These are phyloP conservation scores for Drosophila baimaii DNA, from an alignment of 1,140 invertebrate species.

Conservation along the genomic window DNA sequence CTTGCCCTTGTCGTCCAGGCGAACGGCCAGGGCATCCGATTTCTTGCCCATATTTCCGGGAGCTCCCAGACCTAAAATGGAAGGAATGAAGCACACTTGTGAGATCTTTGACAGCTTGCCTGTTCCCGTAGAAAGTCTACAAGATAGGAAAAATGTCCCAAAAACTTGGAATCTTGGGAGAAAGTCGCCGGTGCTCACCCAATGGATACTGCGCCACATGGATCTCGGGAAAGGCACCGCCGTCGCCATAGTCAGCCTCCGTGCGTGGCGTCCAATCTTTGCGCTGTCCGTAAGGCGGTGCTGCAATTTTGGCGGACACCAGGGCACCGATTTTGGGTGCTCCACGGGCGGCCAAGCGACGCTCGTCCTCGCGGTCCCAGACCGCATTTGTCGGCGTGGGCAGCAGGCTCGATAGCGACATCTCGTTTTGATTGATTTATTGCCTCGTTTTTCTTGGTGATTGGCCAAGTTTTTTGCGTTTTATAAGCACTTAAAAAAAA, in stretches of 20 bases:
- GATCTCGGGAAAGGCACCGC: conserved; percentile 99
- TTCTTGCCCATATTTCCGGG: conserved; percentile 87
- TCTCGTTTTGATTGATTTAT: conserved; percentile 19
- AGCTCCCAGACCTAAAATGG: conserved; percentile 89
- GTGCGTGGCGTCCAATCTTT: conserved; percentile 96
- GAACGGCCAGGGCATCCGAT: conserved; percentile 96
- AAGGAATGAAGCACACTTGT: background rate
- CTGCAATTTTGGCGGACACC: conserved; percentile 92
- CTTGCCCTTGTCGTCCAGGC: conserved; percentile 96
- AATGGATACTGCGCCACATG: conserved; percentile 98
- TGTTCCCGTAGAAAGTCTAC: background rate
- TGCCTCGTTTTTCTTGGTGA: background rate
- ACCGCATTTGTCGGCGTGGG: conserved; percentile 93
- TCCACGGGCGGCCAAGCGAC: conserved; percentile 86
- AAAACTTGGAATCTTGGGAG: background rate
- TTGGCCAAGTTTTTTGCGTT: conserved; percentile 3
- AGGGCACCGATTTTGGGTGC: conserved; percentile 88
- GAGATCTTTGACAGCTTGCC: background rate
- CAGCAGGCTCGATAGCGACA: conserved; percentile 87
- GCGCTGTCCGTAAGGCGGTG: conserved; percentile 98
- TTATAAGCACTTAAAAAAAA: conserved; percentile 6
- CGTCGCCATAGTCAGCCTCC: conserved; percentile 95
- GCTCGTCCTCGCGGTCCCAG: conserved; percentile 95
- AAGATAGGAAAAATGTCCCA: no score
- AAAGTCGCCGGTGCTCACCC: conserved; percentile 85